Evolutionary conservation across 2,113 vertebrate genomes (phyloP).

Genomic region (Origma solitaria): DNA sequence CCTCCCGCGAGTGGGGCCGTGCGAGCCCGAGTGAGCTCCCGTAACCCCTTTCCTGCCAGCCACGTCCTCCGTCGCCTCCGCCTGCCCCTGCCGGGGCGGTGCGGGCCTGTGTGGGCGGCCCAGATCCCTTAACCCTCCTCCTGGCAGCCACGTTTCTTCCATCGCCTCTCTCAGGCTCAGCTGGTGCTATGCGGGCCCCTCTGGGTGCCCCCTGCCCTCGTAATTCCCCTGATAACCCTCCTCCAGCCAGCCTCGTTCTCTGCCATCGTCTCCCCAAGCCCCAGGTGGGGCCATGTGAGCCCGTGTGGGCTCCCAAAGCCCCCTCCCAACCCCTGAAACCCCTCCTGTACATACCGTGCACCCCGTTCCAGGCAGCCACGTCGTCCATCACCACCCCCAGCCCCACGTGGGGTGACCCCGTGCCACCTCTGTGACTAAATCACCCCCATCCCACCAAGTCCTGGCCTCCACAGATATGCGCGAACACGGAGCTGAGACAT

Average conservation of each 20-base stretch:
- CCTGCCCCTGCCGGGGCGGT: background rate
- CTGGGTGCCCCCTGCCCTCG: background rate
- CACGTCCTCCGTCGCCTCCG: background rate
- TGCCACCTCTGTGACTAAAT: background rate
- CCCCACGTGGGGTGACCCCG: too few relatives aligned
- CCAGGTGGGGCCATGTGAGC: background rate
- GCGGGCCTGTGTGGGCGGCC: background rate
- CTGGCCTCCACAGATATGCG: rapidly evolving
- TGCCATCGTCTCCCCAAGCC: background rate
- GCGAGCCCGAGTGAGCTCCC: background rate
- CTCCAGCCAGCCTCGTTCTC: background rate
- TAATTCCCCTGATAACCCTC: background rate
- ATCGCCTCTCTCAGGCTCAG: background rate
- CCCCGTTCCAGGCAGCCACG: background rate
- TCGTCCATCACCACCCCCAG: background rate
- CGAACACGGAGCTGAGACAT: rapidly evolving
- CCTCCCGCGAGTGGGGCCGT: background rate
- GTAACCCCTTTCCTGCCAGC: background rate
- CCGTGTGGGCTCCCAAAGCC: background rate
- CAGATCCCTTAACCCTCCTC: background rate
- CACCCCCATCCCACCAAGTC: too few relatives aligned
- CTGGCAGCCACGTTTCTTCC: background rate
- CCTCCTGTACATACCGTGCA: background rate
- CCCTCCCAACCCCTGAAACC: background rate
- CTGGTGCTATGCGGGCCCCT: background rate